Percentiles rank a stretch among this genome's conserved stretches.
Evolutionary conservation across 2,797 vertebrate species (phyloP).

Genomic region (Neosilurus hyrtlii): DNA sequence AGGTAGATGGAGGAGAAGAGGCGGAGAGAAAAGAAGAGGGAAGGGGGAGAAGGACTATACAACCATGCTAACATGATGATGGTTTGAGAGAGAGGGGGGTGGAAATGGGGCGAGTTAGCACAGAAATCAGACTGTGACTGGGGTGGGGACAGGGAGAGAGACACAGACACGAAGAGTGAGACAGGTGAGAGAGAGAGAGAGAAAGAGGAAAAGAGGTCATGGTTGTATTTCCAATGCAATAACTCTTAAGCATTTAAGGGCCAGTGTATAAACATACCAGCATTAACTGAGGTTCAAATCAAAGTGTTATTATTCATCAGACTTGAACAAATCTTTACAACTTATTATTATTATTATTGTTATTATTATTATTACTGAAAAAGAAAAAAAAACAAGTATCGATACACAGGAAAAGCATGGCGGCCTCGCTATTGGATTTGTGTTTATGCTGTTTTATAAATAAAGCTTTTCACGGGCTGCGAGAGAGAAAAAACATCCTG

Average conservation of each 20-base stretch:
- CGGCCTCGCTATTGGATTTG: conserved; percentile 3
- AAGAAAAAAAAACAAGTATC: neutral
- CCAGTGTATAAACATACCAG: conserved; percentile 97
- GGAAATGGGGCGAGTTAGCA: neutral
- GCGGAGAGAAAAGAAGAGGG: neutral
- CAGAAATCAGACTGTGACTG: conserved; percentile 1
- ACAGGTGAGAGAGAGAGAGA: neutral
- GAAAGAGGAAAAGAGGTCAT: neutral
- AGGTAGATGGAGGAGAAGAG: neutral
- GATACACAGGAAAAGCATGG: conserved; percentile 18
- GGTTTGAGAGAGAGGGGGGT: neutral
- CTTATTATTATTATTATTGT: neutral
- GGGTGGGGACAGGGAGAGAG: neutral
- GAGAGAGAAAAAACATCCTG: conserved; percentile 66
- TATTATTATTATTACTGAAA: neutral
- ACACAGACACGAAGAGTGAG: neutral
- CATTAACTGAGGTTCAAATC: conserved; percentile 83
- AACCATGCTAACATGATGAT: neutral
- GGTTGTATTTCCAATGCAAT: conserved; percentile 88
- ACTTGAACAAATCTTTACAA: neutral
- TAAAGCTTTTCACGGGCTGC: conserved; percentile 52
- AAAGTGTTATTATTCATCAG: conserved; percentile 34
- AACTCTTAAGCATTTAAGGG: conserved; percentile 80
- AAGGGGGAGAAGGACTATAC: neutral
- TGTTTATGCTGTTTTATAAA: conserved; percentile 33